Base-by-base conservation (phyloP, 2,113 vertebrate species). In the Otolemur garnettii region DNA sequence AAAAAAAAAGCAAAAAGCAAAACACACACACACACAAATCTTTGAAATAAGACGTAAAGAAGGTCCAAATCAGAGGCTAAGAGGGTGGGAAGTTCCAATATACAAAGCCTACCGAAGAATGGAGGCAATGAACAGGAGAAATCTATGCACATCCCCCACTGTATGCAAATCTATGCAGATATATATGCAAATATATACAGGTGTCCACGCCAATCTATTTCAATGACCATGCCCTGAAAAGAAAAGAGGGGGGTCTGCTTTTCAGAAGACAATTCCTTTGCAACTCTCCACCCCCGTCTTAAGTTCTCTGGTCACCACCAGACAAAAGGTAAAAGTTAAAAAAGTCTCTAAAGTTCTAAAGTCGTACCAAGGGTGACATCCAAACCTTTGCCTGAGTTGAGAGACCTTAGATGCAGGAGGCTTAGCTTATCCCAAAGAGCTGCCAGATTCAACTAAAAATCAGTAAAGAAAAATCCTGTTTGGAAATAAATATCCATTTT, bases 391-490 rank as follows among this genome's bases (percentile, higher is more conserved):
- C 64, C 80, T 80, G 64, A 66, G 66, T 45, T 50, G 68, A 81
- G 53, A 24, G 6, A 45, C 55, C 57, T 64, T 26, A 69, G 33
- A 83, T 0, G 8, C 87, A 24, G 17, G n/a, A 84, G 64, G 26
- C 28, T 42, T 17, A 4, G 53, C 18, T 96, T 80, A 64, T 50
- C 64, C 60, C 79, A 42, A 66, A 7, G 35, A 87, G 35, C 57
- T 95, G 85, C 62, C 91, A 96, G 82, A 91, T 94, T 86, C 62
- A 85, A 82, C 72, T 80, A 50, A 83, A 89, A 90, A 78, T 57
- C 91, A 89, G 89, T 81, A 75, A 93, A 90, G 64, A 93, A 97
- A 96, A 78, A 71, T 89, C 64, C 45, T 68, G 53, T 83, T 87
- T 87, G 78, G 60, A 80, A 87, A 94, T 84, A 95, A 95, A 62